A percentile compares a stretch with the other conserved stretches of the same genome.
These are phyloP conservation scores for Micrasema minimum DNA, from an alignment of 1,140 invertebrate genomes.

Conservation along the genomic window DNA sequence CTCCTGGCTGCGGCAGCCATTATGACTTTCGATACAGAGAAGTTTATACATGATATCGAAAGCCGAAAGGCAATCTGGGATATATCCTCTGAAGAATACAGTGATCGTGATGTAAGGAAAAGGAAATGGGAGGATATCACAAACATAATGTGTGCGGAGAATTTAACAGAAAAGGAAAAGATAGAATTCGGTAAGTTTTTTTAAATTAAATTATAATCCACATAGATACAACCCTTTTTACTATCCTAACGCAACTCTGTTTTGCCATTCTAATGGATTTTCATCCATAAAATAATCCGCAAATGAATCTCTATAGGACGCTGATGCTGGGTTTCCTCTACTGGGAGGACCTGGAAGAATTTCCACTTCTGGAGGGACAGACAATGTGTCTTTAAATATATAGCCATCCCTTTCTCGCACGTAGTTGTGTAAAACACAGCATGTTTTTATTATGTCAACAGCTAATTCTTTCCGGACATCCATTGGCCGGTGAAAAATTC, in stretches of 20 bases:
- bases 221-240: not conserved
- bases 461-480: slow-evolving; percentile 51
- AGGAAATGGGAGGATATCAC: slow-evolving; percentile 47
- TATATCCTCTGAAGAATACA: slow-evolving; percentile 50
- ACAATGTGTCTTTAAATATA: slow-evolving; percentile 35
- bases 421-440: slow-evolving; percentile 46
- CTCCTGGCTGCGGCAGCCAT: slow-evolving; percentile 20
- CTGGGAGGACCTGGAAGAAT: slow-evolving; percentile 13
- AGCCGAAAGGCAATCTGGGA: slow-evolving; percentile 51
- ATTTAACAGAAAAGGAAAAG: slow-evolving; percentile 37
- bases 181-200: slow-evolving; percentile 24
- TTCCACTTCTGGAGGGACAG: slow-evolving; percentile 27
- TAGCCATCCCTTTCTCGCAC: slow-evolving; percentile 36
- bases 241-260: slow-evolving; percentile 26
- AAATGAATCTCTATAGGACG: slow-evolving; percentile 23
- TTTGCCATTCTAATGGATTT: slow-evolving; percentile 31
- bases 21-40: slow-evolving; percentile 53
- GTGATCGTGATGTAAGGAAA: slow-evolving; percentile 52
- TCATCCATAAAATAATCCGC: slow-evolving; percentile 36
- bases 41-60: slow-evolving; percentile 51
- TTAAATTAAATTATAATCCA: slow-evolving; percentile 5
- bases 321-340: slow-evolving; percentile 16
- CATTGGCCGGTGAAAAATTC: slow-evolving; percentile 57
- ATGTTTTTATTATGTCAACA: slow-evolving; percentile 49
- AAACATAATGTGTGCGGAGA: slow-evolving; percentile 37